A percentile compares a stretch with the other conserved stretches of the same genome.
Conservation (phyloP, 2,113 vertebrate genomes). For the Hepsetus odoe region DNA sequence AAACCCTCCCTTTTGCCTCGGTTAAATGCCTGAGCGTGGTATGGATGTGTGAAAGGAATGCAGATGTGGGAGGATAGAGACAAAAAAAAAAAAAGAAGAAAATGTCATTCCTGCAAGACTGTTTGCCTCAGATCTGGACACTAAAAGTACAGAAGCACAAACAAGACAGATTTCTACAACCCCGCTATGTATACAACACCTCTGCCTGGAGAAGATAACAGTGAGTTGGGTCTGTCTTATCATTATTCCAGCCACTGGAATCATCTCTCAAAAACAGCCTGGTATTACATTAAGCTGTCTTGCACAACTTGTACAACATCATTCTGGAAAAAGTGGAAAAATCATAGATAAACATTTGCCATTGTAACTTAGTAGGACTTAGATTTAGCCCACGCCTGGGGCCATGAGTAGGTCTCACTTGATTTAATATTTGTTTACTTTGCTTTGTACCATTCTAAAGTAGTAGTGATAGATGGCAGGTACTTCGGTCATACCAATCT, state of each 20-base stretch:
- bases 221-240: not conserved
- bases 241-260: not conserved
- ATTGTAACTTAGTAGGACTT: not conserved
- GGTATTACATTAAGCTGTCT: not conserved
- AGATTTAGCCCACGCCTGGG: not conserved
- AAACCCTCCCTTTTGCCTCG: constrained; percentile 88
- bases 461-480: not conserved
- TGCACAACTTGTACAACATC: not conserved
- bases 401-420: not conserved
- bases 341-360: not conserved
- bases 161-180: too few species aligned
- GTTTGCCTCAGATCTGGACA: too few species aligned
- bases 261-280: not conserved
- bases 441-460: not conserved
- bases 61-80: not conserved
- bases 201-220: not conserved
- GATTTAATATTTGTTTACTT: not conserved
- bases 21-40: constrained; percentile 82
- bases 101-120: not conserved
- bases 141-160: too few species aligned
- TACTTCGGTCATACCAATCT: not conserved
- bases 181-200: not conserved
- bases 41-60: not conserved
- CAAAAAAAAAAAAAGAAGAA: not conserved
- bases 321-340: not conserved